Evolutionary conservation across 1,140 invertebrate genomes (phyloP).

Genomic region (Fopius arisanus): DNA sequence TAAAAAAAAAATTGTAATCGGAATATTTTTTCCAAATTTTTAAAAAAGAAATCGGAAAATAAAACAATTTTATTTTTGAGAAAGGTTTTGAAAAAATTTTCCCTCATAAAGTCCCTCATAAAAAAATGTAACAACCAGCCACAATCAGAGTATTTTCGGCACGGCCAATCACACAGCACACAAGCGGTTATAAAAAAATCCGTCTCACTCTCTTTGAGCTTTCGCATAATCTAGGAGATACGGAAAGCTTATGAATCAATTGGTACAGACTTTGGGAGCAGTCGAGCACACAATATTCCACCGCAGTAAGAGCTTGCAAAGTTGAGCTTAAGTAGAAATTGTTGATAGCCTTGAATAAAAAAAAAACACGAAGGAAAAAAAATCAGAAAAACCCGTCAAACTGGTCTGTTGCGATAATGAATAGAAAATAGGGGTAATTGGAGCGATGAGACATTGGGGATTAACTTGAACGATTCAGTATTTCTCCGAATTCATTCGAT

Average conservation of each 20-base stretch:
- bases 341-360: background rate
- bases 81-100: background rate
- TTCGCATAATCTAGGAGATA: background rate
- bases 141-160: background rate
- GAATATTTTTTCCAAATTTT: too few species aligned
- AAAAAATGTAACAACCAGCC: background rate
- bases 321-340: background rate
- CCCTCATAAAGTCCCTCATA: background rate
- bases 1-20: too few species aligned
- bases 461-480: background rate
- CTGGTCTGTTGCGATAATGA: background rate
- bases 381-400: too few species aligned
- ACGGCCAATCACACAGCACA: background rate
- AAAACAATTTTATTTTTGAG: too few species aligned
- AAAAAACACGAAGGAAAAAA: background rate
- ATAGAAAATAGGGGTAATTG: conserved; percentile 20
- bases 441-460: background rate
- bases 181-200: background rate
- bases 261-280: background rate
- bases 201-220: conserved; percentile 1
- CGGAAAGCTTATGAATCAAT: background rate
- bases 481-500: background rate
- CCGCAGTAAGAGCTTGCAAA: background rate
- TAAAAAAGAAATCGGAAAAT: too few species aligned
- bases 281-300: background rate